Percentiles rank a stretch among this genome's conserved stretches.
These are phyloP conservation scores for Bombus consobrinus DNA, from an alignment of 1,140 invertebrate genomes.

Conservation along the genomic window DNA sequence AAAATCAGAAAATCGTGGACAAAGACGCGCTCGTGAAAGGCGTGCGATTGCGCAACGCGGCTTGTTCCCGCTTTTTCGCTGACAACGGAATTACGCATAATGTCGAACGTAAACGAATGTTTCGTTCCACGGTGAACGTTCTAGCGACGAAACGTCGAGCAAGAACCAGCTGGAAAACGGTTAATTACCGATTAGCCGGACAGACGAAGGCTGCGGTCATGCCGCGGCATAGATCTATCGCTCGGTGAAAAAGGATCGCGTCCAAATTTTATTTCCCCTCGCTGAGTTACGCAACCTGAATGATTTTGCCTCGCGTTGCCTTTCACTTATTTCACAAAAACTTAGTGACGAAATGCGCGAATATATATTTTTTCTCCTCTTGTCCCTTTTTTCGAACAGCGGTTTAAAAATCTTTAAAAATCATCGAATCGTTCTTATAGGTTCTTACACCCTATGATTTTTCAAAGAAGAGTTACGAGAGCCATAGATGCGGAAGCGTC, in stretches of 20 bases:
- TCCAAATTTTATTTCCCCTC: constrained; percentile 57
- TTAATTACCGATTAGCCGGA: constrained; percentile 30
- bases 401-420: neutral
- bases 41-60: neutral
- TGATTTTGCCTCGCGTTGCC: constrained; percentile 36
- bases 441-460: constrained; percentile 8
- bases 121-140: constrained; percentile 7
- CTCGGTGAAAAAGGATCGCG: constrained; percentile 15
- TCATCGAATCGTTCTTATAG: neutral
- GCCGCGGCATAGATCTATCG: neutral
- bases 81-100: constrained; percentile 3
- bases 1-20: neutral
- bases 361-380: neutral
- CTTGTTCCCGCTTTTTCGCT: neutral
- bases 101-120: neutral
- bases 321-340: constrained; percentile 57
- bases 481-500: no score
- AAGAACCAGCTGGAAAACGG: constrained; percentile 1
- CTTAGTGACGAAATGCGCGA: neutral
- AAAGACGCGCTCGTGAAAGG: neutral
- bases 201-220: constrained; percentile 5
- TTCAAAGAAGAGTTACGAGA: neutral
- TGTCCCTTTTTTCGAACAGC: neutral
- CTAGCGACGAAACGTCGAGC: neutral
- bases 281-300: constrained; percentile 9